Evolutionary conservation across 2,113 vertebrate species (phyloP).

Genomic region (Camarhynchus parvulus): DNA sequence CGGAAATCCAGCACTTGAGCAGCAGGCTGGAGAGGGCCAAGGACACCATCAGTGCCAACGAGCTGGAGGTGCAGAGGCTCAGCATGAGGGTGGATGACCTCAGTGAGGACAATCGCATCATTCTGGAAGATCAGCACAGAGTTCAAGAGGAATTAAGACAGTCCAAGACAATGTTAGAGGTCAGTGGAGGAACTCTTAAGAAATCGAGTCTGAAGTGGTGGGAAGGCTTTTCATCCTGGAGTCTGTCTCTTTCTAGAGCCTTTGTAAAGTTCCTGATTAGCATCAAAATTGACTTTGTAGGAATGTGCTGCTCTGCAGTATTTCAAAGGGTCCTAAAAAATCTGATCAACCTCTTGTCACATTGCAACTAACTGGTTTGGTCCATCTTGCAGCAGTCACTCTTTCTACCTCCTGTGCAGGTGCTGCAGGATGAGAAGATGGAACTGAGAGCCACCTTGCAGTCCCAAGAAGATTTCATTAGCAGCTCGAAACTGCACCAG

Average conservation of each 20-base stretch:
- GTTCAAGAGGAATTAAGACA: conserved; percentile 79
- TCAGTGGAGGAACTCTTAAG: conserved; percentile 49
- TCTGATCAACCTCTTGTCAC: not conserved
- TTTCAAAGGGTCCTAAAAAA: not conserved
- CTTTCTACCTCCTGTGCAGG: conserved; percentile 54
- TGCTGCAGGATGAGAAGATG: conserved; percentile 80
- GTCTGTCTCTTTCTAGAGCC: not conserved
- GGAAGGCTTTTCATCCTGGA: not conserved
- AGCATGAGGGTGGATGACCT: conserved; percentile 75
- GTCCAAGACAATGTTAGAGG: conserved; percentile 79
- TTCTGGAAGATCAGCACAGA: conserved; percentile 71
- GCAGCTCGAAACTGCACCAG: conserved; percentile 71
- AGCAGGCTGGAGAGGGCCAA: conserved; percentile 83
- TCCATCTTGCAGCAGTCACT: not conserved
- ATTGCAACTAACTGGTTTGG: not conserved
- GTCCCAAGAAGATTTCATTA: conserved; percentile 79
- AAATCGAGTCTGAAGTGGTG: not conserved
- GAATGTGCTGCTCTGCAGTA: not conserved
- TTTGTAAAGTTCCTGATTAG: not conserved
- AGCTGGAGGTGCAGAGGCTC: conserved; percentile 86
- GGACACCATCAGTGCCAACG: conserved; percentile 80
- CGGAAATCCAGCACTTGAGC: conserved; percentile 80
- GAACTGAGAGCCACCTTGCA: conserved; percentile 78
- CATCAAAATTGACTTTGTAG: not conserved
- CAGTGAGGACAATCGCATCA: conserved; percentile 57